A percentile compares a stretch with the other conserved stretches of the same genome.
Conservation (phyloP, 2,888 invertebrate species). For the Drosophila pullipes region DNA sequence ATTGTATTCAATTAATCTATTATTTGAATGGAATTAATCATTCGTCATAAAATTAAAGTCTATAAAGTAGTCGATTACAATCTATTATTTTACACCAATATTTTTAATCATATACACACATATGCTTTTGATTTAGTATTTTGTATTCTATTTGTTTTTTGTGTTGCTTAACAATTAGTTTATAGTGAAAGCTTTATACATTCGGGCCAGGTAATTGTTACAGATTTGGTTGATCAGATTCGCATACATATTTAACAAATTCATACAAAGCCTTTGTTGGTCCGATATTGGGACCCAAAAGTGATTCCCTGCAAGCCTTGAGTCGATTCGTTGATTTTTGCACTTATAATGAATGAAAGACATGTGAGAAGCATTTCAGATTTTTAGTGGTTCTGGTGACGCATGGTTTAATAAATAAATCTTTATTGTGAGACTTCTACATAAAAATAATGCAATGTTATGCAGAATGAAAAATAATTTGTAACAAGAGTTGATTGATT, state of each 20-base stretch:
- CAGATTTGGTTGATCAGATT: conserved; percentile 33
- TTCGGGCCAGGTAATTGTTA: conserved; percentile 40
- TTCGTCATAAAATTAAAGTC: conserved; percentile 18
- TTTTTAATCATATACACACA: conserved; percentile 26
- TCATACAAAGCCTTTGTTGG: conserved; percentile 12
- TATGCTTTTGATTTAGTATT: conserved; percentile 13
- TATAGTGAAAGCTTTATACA: conserved; percentile 39
- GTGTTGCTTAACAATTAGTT: conserved; percentile 47
- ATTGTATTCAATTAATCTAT: conserved; percentile 14
- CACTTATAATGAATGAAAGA: conserved; percentile 12
- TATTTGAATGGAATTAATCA: conserved; percentile 14
- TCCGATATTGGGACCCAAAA: conserved; percentile 1
- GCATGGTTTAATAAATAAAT: conserved; percentile 32
- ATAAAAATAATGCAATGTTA: conserved; percentile 29
- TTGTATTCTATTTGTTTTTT: conserved; percentile 13
- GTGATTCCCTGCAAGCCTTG: conserved; percentile 17
- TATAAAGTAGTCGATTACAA: conserved; percentile 26
- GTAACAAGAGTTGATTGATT: conserved; percentile 32
- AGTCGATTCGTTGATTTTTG: conserved; percentile 4
- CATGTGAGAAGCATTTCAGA: conserved; percentile 1
- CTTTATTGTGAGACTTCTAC: conserved; percentile 30
- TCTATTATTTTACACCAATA: conserved; percentile 28
- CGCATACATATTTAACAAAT: conserved; percentile 26
- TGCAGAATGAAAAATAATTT: conserved; percentile 49
- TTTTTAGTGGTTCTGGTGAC: conserved; percentile 8